Conservation (phyloP, 2,888 invertebrate genomes). For the Meiosimyza platycephala region DNA sequence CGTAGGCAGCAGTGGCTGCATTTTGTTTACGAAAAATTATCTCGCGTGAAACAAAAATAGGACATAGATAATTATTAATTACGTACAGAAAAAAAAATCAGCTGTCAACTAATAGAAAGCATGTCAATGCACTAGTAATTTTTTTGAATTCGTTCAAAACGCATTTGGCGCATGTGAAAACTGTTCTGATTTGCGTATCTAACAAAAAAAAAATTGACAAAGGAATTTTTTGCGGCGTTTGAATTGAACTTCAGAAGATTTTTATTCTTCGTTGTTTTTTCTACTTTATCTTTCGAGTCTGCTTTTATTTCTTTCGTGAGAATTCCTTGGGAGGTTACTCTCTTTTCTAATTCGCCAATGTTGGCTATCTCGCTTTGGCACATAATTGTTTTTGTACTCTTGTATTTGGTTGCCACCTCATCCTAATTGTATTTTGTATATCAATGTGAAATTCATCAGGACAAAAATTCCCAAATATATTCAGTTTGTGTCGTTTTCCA, state of each 20-base stretch:
- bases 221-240: too few relatives aligned
- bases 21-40: conserved; percentile 26
- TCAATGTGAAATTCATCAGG: too few relatives aligned
- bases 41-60: conserved; percentile 11
- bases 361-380: conserved; percentile 35
- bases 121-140: not conserved
- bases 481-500: too few relatives aligned
- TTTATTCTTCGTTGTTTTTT: not conserved
- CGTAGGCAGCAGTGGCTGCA: not conserved
- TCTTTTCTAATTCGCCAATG: conserved; percentile 12
- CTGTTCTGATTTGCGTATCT: too few relatives aligned
- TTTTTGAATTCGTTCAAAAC: too few relatives aligned
- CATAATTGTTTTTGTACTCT: conserved; percentile 20
- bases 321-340: too few relatives aligned
- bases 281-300: not conserved
- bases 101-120: not conserved
- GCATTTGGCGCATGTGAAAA: too few relatives aligned
- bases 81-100: too few relatives aligned
- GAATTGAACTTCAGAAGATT: not conserved
- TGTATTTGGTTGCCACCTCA: not conserved
- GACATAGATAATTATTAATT: not conserved
- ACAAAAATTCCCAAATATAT: too few relatives aligned
- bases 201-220: too few relatives aligned
- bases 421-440: too few relatives aligned
- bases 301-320: conserved; percentile 12